Evolutionary conservation across 2,113 vertebrate species (phyloP), one percentile per base, ranked within the genome.

Genomic region (Anhinga anhinga): DNA sequence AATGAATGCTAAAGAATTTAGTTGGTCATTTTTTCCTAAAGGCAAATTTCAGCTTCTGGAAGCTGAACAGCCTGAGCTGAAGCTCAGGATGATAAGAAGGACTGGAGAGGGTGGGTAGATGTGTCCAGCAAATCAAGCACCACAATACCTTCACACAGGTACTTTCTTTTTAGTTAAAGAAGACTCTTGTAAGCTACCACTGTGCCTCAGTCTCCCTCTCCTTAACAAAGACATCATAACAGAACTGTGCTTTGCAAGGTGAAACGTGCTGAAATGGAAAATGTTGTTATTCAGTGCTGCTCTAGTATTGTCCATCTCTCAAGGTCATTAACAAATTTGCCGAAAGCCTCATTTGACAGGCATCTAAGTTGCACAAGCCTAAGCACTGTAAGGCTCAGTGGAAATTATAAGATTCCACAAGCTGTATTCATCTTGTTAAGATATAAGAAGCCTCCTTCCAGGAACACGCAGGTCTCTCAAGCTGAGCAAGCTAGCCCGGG

Each of bases 341-440:
- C 86, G 77, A 65, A 87, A 89, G 53, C 56, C 45, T 80, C 81
- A 87, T 82, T 66, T 93, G 49, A 85, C 66, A 93, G 66, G 25
- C 73, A 70, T 18, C 50, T 86, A 82, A 72, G 66, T 40, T 93
- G 36, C 5, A 22, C 30, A 25, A 92, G 36, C 85, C 65, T 61
- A 53, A 92, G 83, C 44, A 72, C 40, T 89, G 36, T 65, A 53
- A 89, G 25, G 55, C 44, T 84, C 70, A 71, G 71, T 93, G 78
- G 78, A 91, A 95, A 94, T 79, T 15, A 62, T 83, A 73, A 95
- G 44, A 70, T 85, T 94, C 91, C 78, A 90, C 38, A 88, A 88
- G 67, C 67, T 94, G 8, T 76, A 87, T 92, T 92, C 61, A 89
- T 59, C 89, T 79, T 49, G 32, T 29, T 82, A 53, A 66, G 44